Evolutionary conservation across 2,113 vertebrate genomes (phyloP), one percentile per base, ranked within the genome.

Genomic region (Budorcas taxicolor): DNA sequence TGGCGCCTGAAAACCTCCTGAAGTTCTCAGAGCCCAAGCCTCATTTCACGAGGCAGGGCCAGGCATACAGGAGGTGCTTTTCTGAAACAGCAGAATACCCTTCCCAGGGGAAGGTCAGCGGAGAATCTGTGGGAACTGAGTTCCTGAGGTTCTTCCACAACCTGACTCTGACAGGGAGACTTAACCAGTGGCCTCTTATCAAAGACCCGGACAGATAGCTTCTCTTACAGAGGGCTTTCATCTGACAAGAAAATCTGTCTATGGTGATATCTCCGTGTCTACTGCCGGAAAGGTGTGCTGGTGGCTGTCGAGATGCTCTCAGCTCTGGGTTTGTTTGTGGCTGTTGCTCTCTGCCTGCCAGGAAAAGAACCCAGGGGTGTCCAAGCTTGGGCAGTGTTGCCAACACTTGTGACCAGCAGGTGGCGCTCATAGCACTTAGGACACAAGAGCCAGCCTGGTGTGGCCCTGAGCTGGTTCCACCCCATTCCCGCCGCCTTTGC

Each of bases 331-430:
- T 76, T 36, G 31, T 0, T 7, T 40, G n/a, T 12, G 8, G 19
- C 67, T 36, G 19, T 23, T 29, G 31, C n/a, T 58, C 3, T 0
- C 60, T 74, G 40, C 52, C 71, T 84, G 82, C 91, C 52, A 9
- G 45, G 43, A 45, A 58, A 82, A 17, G 71, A 36, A 4, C 33
- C 16, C 7, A 2, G 40, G 0, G 7, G 25, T 13, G 31, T 52
- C 55, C 17, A 4, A 31, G 55, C 36, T 87, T 53, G 5, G 14
- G 33, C 52, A 0, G 19, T 57, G 58, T 86, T 74, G 12, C 16
- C 36, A 83, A 12, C n/a, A 55, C 47, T 5, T 6, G 3, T 31
- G 27, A 40, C 96, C 97, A 93, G 96, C 86, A 98, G 97, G 90
- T 93, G 97, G 96, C 78, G 40, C 60, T 15, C 92, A 5, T 7